phyloP scores from a whole-genome alignment of 2,797 vertebrate genomes.

The Australoheros facetus region DNA sequence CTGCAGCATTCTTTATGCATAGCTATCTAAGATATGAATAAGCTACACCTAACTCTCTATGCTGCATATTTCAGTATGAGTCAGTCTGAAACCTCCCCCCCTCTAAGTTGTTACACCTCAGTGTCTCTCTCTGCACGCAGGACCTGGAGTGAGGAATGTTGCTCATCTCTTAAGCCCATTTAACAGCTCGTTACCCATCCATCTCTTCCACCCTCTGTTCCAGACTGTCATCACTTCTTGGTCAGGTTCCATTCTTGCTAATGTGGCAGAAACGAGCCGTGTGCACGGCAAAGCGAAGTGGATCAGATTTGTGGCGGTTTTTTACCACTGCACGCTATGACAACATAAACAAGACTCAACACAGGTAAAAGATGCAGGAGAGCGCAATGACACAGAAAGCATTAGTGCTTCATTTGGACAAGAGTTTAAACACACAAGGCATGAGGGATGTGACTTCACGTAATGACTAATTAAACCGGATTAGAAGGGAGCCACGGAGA shows the following conservation, averaged over 20 bases:
- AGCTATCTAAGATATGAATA: no score
- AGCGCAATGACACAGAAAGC: conserved; percentile 14
- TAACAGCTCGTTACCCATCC: conserved; percentile 73
- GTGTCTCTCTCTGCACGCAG: conserved; percentile 19
- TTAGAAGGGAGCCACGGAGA: neutral
- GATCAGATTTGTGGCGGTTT: conserved; percentile 44
- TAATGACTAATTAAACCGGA: conserved; percentile 22
- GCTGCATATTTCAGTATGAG: no score
- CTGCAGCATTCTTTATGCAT: no score
- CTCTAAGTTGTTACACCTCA: neutral
- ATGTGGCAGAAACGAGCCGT: conserved; percentile 77
- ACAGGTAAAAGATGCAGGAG: neutral
- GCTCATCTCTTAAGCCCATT: conserved; percentile 79
- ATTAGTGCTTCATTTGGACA: conserved; percentile 17
- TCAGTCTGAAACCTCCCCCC: no score
- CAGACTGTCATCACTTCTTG: conserved; percentile 65
- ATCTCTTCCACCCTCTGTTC: conserved; percentile 48
- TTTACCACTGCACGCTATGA: conserved; percentile 30
- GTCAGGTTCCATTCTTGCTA: conserved; percentile 76
- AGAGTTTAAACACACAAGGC: conserved; percentile 2
- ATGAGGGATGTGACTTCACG: neutral
- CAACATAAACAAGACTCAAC: conserved; percentile 38
- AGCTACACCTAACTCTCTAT: no score
- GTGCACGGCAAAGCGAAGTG: conserved; percentile 57
- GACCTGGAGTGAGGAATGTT: conserved; percentile 44